Base-by-base conservation (phyloP, 2,113 vertebrate genomes). In the Apaloderma vittatum region DNA sequence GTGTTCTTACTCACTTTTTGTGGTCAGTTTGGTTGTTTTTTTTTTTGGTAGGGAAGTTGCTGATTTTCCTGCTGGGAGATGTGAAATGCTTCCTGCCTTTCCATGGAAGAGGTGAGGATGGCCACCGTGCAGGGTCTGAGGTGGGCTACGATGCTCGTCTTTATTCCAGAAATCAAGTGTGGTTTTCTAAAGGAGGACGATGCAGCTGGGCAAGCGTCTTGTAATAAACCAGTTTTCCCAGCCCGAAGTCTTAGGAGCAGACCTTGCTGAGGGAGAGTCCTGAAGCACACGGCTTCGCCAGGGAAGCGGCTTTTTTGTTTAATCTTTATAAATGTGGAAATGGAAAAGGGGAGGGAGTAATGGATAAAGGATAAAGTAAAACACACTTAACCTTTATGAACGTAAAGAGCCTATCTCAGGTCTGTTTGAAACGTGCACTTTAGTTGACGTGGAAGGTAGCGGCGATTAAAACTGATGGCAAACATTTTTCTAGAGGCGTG, bases 161-260 rank as follows among this genome's bases (percentile, higher is more conserved):
- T 70, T 30, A 48, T 55, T 59, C 36, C 63, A 48, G 58, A 54
- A 63, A 57, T 14, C 0, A 23, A 54, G 8, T 2, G 13, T 52
- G 70, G 3, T 15, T 91, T 83, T 73, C 67, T 23, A 24, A 16
- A 73, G 72, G 27, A 13, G 32, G 14, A 1, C 0, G 34, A 52
- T 66, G 66, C 62, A 36, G 70, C 68, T 0, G 0, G 29, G 43
- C 3, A 1, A 52, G 29, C 4, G 63, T 8, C 2, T 24, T 71
- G 51, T 70, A 68, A 36, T 23, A 88, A 96, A 95, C 78, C 94
- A 51, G 72, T 93, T 91, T 78, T 84, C 58, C 73, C 90, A 66
- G 80, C 65, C 45, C 4, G 37, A 43, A 77, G 46, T 12, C 17
- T 1, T 11, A 4, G 79, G 79, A 84, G 80, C 61, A 52, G 59